Conservation (phyloP, 2,797 vertebrate genomes). For the Cetoscarus ocellatus region DNA sequence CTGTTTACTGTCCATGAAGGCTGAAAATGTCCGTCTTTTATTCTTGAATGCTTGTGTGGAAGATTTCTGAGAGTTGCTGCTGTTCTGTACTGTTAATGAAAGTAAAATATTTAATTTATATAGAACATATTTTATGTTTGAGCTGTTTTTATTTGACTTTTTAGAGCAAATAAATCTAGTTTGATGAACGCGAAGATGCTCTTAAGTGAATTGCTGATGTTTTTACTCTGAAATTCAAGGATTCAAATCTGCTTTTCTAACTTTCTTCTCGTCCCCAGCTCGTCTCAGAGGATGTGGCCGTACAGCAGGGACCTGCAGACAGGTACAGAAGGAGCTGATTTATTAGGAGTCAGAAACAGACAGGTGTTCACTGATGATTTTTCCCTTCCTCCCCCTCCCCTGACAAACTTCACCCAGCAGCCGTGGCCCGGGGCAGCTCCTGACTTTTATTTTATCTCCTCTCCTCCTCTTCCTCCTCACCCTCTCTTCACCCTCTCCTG, state of each 20-base stretch:
- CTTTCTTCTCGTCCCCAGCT: constrained; percentile 4
- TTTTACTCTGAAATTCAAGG: not conserved
- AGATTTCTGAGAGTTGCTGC: constrained; percentile 11
- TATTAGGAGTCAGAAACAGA: constrained; percentile 76
- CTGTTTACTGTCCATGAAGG: constrained; percentile 26
- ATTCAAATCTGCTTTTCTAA: constrained; percentile 17
- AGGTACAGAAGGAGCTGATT: constrained; percentile 60
- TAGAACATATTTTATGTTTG: constrained; percentile 46
- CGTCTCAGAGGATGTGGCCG: constrained; percentile 4
- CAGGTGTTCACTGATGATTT: constrained; percentile 84
- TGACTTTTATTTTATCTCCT: constrained; percentile 55
- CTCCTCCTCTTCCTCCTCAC: constrained; percentile 1
- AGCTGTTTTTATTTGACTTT: constrained; percentile 53
- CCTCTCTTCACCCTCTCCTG: not conserved
- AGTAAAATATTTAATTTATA: constrained; percentile 17
- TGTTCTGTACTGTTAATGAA: constrained; percentile 31
- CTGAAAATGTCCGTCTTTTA: constrained; percentile 50
- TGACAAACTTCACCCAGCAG: constrained; percentile 31
- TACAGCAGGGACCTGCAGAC: constrained; percentile 31
- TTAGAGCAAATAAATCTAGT: constrained; percentile 74
- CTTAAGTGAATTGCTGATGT: constrained; percentile 14
- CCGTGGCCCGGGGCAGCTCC: constrained; percentile 59
- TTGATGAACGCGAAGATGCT: constrained; percentile 59
- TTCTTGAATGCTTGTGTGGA: constrained; percentile 32
- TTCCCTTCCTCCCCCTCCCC: constrained; percentile 64